Conservation (phyloP, 2,888 invertebrate species). For the Andrena bicolor region DNA sequence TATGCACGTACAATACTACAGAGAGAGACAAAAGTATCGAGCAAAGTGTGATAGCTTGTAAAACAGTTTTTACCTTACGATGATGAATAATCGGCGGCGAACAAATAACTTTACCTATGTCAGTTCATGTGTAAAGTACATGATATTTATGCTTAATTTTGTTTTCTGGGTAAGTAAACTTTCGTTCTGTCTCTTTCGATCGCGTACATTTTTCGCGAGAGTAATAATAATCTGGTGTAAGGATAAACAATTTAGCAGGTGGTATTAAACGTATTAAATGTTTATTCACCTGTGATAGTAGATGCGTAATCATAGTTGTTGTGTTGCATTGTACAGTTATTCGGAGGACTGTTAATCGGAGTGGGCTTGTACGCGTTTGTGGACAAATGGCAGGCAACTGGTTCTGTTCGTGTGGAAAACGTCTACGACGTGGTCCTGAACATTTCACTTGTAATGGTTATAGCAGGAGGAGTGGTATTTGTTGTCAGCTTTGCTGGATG, state of each 20-base stretch:
- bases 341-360: constrained; percentile 94
- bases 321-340: constrained; percentile 88
- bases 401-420: constrained; percentile 93
- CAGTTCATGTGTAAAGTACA: constrained; percentile 95
- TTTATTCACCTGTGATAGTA: neutral
- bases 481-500: constrained; percentile 97
- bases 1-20: constrained; percentile 31
- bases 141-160: constrained; percentile 95
- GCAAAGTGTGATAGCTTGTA: constrained; percentile 34
- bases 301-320: constrained; percentile 8
- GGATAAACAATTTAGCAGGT: neutral
- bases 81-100: constrained; percentile 87
- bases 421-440: constrained; percentile 96
- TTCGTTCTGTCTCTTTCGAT: neutral
- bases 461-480: constrained; percentile 96
- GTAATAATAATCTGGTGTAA: constrained; percentile 1
- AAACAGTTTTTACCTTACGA: constrained; percentile 34
- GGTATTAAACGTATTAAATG: neutral
- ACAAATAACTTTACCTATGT: constrained; percentile 92
- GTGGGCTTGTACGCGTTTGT: constrained; percentile 96
- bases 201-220: neutral
- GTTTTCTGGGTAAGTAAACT: constrained; percentile 93
- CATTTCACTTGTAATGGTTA: constrained; percentile 95
- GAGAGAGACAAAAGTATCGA: constrained; percentile 27
- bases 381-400: constrained; percentile 96